These are phyloP conservation scores for Ginglymostoma cirratum DNA, from an alignment of 2,113 vertebrate genomes.

Conservation along the genomic window DNA sequence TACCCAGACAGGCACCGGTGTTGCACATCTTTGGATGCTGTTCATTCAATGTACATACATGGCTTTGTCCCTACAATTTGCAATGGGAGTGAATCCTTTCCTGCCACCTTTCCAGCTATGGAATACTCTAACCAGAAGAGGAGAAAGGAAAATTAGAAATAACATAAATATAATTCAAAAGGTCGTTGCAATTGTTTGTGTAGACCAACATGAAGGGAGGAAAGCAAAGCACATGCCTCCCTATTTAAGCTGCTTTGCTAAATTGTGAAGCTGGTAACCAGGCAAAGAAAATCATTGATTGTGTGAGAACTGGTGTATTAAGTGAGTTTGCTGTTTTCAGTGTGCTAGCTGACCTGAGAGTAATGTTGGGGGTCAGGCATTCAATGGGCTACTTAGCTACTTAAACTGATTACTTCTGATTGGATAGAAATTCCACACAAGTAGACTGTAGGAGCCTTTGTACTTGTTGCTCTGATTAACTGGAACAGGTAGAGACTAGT, in stretches of 20 bases:
- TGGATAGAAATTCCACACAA: conserved; percentile 43
- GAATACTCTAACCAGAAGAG: not conserved
- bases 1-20: not conserved
- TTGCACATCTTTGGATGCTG: not conserved
- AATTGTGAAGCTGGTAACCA: not conserved
- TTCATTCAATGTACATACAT: not conserved
- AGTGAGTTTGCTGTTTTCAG: conserved; percentile 39
- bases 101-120: not conserved
- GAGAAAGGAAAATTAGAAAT: not conserved
- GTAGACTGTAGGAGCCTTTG: conserved; percentile 40
- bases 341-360: conserved; percentile 39
- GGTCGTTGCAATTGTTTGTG: not conserved
- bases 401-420: conserved; percentile 46
- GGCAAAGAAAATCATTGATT: conserved; percentile 38
- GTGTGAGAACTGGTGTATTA: conserved; percentile 33
- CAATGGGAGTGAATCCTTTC: not conserved
- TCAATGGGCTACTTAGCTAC: conserved; percentile 44
- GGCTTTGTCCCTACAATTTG: not conserved
- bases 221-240: not conserved
- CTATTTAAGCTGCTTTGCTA: not conserved
- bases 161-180: not conserved
- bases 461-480: conserved; percentile 48
- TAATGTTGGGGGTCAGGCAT: conserved; percentile 41
- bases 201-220: not conserved
- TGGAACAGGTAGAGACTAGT: conserved; percentile 36